Conservation (phyloP, 2,797 vertebrate species). For the Cossypha caffra region DNA sequence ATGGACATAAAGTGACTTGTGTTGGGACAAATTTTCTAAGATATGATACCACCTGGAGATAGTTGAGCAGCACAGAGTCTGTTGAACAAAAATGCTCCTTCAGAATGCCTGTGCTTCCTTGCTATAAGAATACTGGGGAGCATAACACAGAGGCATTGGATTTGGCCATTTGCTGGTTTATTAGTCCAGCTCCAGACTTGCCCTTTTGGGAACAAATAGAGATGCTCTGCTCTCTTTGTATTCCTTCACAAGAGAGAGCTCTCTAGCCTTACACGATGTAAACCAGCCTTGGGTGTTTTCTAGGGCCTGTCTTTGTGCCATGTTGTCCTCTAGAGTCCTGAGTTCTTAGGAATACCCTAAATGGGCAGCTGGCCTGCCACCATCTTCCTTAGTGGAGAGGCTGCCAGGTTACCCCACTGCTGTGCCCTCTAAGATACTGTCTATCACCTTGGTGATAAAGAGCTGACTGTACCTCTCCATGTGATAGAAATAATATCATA, state of each 20-base stretch:
- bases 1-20: background rate
- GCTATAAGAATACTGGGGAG: background rate
- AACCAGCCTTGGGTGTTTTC: background rate
- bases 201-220: background rate
- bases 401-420: background rate
- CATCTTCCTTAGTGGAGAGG: background rate
- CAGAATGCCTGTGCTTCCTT: background rate
- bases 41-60: background rate
- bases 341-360: background rate
- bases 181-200: background rate
- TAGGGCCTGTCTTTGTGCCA: background rate
- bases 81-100: background rate
- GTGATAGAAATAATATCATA: background rate
- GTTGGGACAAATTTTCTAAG: background rate
- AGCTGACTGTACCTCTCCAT: background rate
- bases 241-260: background rate
- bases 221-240: background rate
- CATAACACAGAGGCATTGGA: accelerated
- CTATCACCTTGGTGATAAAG: background rate
- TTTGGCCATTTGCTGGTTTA: background rate
- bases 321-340: background rate
- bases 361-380: background rate
- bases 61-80: background rate
- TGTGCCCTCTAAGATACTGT: background rate
- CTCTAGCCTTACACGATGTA: background rate